Conservation (phyloP, 1,140 invertebrate genomes). For the Lepidostoma basale region DNA sequence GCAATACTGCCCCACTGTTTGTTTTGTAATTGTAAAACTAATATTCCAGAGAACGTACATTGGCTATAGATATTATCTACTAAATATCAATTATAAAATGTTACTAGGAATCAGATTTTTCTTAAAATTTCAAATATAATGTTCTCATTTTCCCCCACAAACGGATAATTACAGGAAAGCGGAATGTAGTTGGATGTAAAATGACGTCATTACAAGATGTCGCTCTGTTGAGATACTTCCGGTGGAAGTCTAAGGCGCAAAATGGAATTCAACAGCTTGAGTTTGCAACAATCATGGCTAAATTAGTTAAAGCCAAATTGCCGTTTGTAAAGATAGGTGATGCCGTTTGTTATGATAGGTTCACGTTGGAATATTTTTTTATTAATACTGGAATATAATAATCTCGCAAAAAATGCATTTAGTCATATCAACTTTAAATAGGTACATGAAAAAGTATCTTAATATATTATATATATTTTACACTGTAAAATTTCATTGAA, state of each 20-base stretch:
- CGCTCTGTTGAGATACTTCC: constrained; percentile 23
- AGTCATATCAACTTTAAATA: not conserved
- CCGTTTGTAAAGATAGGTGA: not conserved
- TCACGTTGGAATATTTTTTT: not conserved
- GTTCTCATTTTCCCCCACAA: not conserved
- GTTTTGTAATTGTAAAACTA: too few species aligned
- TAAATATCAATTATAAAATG: too few species aligned
- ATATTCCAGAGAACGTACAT: too few species aligned
- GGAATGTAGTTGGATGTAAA: constrained; percentile 25
- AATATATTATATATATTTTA: not conserved
- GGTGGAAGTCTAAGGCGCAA: constrained; percentile 11
- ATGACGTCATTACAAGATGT: constrained; percentile 43
- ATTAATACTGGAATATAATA: not conserved
- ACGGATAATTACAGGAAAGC: not conserved
- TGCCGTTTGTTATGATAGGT: too few species aligned
- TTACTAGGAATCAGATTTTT: too few species aligned
- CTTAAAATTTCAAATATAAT: too few species aligned
- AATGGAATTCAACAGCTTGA: not conserved
- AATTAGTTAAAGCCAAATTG: not conserved
- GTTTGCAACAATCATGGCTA: not conserved
- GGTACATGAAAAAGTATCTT: not conserved
- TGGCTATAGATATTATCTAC: too few species aligned
- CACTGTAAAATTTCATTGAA: not conserved
- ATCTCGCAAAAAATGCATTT: not conserved
- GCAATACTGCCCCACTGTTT: too few species aligned